Conservation (phyloP, 1,140 invertebrate genomes). For the Anagrus nilaparvatae region DNA sequence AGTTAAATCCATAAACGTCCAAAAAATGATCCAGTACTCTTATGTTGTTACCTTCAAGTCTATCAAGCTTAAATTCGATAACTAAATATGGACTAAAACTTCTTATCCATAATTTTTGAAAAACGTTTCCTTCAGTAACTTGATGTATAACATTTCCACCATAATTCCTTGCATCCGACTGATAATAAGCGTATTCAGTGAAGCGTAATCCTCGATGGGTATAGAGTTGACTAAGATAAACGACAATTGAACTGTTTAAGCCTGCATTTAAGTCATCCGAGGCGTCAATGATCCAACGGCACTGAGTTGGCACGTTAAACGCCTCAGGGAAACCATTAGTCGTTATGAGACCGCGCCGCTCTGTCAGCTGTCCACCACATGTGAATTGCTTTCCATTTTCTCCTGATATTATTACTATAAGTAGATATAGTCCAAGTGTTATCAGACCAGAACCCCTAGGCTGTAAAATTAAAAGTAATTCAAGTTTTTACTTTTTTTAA, state of each 20-base stretch:
- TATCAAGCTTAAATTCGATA: slow-evolving; percentile 61
- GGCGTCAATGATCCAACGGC: slow-evolving; percentile 78
- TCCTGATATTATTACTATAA: too few relatives aligned
- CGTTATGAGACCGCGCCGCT: slow-evolving; percentile 56
- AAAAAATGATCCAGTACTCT: slow-evolving; percentile 68
- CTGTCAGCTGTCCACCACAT: slow-evolving; percentile 55
- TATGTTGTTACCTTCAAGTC: slow-evolving; percentile 72
- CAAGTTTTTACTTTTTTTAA: too few relatives aligned
- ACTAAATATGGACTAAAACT: slow-evolving; percentile 66
- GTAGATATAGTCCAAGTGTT: too few relatives aligned
- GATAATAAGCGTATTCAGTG: slow-evolving; percentile 73
- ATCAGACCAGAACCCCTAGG: too few relatives aligned
- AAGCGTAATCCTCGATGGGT: slow-evolving; percentile 69
- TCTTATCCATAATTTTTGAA: slow-evolving; percentile 54
- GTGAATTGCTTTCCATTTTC: too few relatives aligned
- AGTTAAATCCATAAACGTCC: slow-evolving; percentile 84
- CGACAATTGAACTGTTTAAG: slow-evolving; percentile 54
- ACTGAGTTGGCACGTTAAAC: slow-evolving; percentile 70
- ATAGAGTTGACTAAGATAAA: slow-evolving; percentile 83
- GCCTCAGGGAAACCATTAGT: slow-evolving; percentile 73
- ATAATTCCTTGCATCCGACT: slow-evolving; percentile 53
- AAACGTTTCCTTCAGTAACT: slow-evolving; percentile 62
- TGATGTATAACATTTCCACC: slow-evolving; percentile 48
- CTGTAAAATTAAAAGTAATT: too few relatives aligned
- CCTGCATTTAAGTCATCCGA: slow-evolving; percentile 38